These are phyloP conservation scores for Sebastes baramenuke DNA, from an alignment of 2,797 vertebrate species.

Conservation along the genomic window DNA sequence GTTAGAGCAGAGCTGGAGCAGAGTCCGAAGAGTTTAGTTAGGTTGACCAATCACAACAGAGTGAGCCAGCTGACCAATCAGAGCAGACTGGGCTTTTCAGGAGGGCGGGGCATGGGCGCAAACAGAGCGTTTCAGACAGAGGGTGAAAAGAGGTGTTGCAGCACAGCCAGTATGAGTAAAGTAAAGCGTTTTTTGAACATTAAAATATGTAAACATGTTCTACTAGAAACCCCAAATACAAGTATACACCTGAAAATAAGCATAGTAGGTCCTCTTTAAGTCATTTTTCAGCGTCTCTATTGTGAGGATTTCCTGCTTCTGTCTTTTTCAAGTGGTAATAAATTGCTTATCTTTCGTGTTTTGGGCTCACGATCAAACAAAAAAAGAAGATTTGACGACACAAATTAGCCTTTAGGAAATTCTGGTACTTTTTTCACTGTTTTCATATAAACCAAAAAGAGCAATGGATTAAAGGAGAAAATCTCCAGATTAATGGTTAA, in stretches of 20 bases:
- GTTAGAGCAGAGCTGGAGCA: too few species aligned
- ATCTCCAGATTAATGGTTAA: background rate
- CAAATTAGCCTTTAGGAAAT: background rate
- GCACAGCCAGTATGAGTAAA: too few species aligned
- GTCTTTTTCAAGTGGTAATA: background rate
- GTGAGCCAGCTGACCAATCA: too few species aligned
- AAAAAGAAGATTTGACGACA: background rate
- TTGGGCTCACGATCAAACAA: background rate
- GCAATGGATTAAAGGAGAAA: background rate
- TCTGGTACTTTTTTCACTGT: background rate
- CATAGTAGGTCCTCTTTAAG: background rate
- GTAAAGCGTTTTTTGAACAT: too few species aligned
- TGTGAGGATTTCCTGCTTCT: background rate
- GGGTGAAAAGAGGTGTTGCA: too few species aligned
- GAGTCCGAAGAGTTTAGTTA: too few species aligned
- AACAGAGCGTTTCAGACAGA: too few species aligned
- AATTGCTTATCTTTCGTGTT: background rate
- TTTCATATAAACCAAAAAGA: background rate
- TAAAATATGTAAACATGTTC: rapidly evolving
- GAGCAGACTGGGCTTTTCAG: too few species aligned
- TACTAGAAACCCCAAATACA: too few species aligned
- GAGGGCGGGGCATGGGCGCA: too few species aligned
- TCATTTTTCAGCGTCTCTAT: background rate
- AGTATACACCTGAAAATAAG: rapidly evolving
- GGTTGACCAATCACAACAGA: too few species aligned